These are phyloP conservation scores for Aquatica leii DNA, from an alignment of 2,888 invertebrate genomes.

Conservation along the genomic window DNA sequence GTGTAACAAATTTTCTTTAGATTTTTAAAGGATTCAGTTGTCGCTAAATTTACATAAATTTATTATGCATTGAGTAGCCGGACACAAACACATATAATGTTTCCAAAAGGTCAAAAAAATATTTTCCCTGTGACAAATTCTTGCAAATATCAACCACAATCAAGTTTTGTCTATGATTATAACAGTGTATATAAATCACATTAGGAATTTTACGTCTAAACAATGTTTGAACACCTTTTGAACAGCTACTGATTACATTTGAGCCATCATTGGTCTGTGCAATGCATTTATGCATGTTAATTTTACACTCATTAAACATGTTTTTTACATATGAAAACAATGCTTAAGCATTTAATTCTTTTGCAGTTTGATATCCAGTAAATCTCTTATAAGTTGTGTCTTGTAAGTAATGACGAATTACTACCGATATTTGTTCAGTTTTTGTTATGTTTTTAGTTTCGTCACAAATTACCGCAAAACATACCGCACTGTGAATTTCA, in stretches of 20 bases:
- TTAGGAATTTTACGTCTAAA: conserved; percentile 18
- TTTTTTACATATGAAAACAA: too few relatives aligned
- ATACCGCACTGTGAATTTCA: too few relatives aligned
- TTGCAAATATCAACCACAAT: conserved; percentile 28
- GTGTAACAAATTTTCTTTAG: too few relatives aligned
- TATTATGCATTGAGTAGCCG: not conserved
- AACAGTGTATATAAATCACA: not conserved
- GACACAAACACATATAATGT: not conserved
- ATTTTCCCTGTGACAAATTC: conserved; percentile 14
- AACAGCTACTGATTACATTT: conserved; percentile 31
- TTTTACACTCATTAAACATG: conserved; percentile 3
- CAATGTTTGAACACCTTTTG: too few relatives aligned
- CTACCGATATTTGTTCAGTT: too few relatives aligned
- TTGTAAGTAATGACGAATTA: too few relatives aligned
- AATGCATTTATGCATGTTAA: conserved; percentile 22
- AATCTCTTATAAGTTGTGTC: too few relatives aligned
- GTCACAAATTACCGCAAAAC: too few relatives aligned
- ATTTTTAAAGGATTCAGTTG: too few relatives aligned
- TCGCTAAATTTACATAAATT: not conserved
- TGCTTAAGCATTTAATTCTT: too few relatives aligned
- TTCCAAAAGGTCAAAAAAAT: not conserved
- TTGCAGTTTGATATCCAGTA: too few relatives aligned
- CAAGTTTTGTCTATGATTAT: conserved; percentile 12
- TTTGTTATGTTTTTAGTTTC: too few relatives aligned
- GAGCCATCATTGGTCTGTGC: conserved; percentile 31